Conservation (phyloP, 2,888 invertebrate genomes). For the Hanleya hanleyi region DNA sequence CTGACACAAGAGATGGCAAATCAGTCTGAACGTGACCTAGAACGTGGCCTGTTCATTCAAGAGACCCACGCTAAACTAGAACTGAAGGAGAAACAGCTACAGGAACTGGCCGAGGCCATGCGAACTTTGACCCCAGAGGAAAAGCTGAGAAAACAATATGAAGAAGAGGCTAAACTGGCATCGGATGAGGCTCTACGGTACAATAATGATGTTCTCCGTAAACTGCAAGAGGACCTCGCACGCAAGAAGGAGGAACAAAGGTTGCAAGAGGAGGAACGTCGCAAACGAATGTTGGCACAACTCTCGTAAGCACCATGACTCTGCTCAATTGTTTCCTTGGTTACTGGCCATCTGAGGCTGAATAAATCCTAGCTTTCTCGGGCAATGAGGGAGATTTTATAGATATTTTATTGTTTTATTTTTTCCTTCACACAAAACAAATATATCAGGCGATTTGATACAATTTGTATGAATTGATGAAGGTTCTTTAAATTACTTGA, state of each 20-base stretch:
- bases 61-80: constrained; percentile 60
- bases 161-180: constrained; percentile 53
- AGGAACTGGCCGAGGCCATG: constrained; percentile 67
- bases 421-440: no score
- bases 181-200: constrained; percentile 51
- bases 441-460: no score
- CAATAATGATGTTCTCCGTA: constrained; percentile 53
- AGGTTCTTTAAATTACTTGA: no score
- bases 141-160: constrained; percentile 61
- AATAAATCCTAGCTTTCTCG: no score
- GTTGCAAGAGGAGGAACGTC: constrained; percentile 57
- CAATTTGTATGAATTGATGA: no score
- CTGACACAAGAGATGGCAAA: constrained; percentile 55
- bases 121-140: constrained; percentile 56
- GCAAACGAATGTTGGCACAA: constrained; percentile 51
- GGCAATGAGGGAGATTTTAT: no score
- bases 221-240: constrained; percentile 61
- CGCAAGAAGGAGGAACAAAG: constrained; percentile 53
- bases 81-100: constrained; percentile 66
- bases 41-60: constrained; percentile 55
- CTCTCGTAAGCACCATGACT: constrained; percentile 43
- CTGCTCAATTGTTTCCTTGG: not conserved
- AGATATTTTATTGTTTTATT: no score
- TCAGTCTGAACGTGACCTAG: constrained; percentile 56
- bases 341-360: no score